A percentile compares a stretch with the other conserved stretches of the same genome.
These are phyloP conservation scores for Drosophila sp. DNA, from an alignment of 1,140 invertebrate species.

Conservation along the genomic window DNA sequence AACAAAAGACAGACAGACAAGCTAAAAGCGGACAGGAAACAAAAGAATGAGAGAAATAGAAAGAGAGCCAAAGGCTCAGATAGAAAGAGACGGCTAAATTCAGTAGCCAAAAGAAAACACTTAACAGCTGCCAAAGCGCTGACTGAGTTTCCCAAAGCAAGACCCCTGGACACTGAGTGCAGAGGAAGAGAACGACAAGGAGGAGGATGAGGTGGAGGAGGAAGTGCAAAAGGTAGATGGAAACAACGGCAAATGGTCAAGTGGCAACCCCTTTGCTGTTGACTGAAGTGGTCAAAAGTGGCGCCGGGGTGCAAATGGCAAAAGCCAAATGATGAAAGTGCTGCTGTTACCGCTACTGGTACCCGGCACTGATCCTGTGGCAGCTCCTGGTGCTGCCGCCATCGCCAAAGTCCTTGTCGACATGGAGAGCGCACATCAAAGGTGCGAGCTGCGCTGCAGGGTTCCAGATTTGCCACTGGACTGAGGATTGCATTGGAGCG, in stretches of 20 bases:
- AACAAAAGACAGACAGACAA: slow-evolving; percentile 28
- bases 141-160: slow-evolving; percentile 74
- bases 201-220: background rate
- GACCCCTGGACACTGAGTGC: background rate
- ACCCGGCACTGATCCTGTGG: background rate
- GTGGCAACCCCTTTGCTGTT: slow-evolving; percentile 65
- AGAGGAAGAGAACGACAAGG: background rate
- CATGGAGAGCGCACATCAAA: slow-evolving; percentile 69
- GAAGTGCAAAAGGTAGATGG: slow-evolving; percentile 29
- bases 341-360: slow-evolving; percentile 39
- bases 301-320: slow-evolving; percentile 73
- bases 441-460: slow-evolving; percentile 68
- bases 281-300: slow-evolving; percentile 75
- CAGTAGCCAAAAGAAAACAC: slow-evolving; percentile 66
- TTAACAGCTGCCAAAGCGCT: slow-evolving; percentile 66
- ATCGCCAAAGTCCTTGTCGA: slow-evolving; percentile 57
- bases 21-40: slow-evolving; percentile 22
- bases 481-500: slow-evolving; percentile 13
- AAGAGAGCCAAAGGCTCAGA: background rate
- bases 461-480: slow-evolving; percentile 41
- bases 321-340: slow-evolving; percentile 82
- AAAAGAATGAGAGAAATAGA: background rate
- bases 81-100: background rate
- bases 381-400: slow-evolving; percentile 29
- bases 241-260: slow-evolving; percentile 57